Percentiles rank a stretch among this genome's conserved stretches.
Conservation (phyloP, 2,113 vertebrate genomes). For the Phalacrocorax brasilianus region DNA sequence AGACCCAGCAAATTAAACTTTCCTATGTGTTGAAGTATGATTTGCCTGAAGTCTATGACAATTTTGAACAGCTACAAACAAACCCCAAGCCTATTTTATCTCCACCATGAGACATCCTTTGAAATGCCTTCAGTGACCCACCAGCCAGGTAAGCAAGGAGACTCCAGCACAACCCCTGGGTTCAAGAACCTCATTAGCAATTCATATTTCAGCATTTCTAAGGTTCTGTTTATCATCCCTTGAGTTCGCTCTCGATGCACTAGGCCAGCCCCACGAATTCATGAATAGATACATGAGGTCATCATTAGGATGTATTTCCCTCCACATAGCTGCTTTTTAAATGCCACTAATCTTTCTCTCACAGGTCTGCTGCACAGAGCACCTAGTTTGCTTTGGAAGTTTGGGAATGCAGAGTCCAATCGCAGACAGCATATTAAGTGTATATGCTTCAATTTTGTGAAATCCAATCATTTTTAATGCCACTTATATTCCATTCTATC, state of each 20-base stretch:
- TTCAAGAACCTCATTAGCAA: conserved; percentile 21
- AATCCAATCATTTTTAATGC: not conserved
- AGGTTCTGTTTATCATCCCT: conserved; percentile 33
- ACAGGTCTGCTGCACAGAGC: not conserved
- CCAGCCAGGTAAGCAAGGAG: not conserved
- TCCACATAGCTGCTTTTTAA: not conserved
- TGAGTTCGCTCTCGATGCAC: not conserved
- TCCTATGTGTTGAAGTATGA: not conserved
- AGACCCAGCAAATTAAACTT: not conserved
- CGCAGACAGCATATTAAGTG: not conserved
- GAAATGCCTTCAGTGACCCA: not conserved
- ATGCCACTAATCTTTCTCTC: not conserved
- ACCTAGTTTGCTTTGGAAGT: not conserved
- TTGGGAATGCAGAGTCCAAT: not conserved
- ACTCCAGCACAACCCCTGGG: not conserved
- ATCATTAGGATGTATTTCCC: conserved; percentile 30
- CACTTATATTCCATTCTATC: not conserved
- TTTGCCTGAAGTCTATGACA: not conserved
- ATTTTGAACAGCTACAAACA: not conserved
- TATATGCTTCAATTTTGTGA: not conserved
- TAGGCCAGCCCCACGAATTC: conserved; percentile 10
- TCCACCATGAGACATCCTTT: not conserved
- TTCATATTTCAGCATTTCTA: conserved; percentile 23
- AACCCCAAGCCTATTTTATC: not conserved
- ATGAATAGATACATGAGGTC: conserved; percentile 50